Evolutionary conservation across 2,113 vertebrate genomes (phyloP).

Genomic region (Zeus faber): DNA sequence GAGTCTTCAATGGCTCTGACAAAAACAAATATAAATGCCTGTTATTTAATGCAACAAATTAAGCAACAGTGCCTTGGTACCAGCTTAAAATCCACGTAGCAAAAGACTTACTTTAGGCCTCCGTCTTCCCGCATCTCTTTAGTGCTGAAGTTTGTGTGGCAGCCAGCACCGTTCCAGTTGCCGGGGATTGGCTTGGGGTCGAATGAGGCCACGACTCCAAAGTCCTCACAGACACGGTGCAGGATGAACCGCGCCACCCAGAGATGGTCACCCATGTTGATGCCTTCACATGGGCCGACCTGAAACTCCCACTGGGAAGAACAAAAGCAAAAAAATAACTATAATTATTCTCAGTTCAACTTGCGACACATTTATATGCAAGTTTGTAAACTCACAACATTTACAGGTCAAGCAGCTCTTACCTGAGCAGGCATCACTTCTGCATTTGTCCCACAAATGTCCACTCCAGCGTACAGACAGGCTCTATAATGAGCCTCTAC

Average conservation of each 20-base stretch:
- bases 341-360: too few species aligned
- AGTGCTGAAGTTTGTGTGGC: constrained; percentile 97
- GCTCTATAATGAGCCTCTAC: constrained; percentile 96
- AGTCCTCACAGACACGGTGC: constrained; percentile 93
- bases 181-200: constrained; percentile 96
- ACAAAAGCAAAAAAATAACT: not conserved
- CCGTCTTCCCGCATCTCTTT: constrained; percentile 90
- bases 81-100: too few species aligned
- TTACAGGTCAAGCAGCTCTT: too few species aligned
- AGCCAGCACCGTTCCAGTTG: constrained; percentile 96
- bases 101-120: constrained; percentile 89
- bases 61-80: too few species aligned
- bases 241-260: constrained; percentile 92
- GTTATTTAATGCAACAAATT: too few species aligned
- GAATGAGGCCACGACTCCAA: constrained; percentile 88
- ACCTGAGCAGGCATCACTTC: constrained; percentile 99
- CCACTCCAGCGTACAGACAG: constrained; percentile 91
- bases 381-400: too few species aligned
- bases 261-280: constrained; percentile 93
- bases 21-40: not conserved
- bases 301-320: constrained; percentile 89
- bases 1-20: constrained; percentile 89
- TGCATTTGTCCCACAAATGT: constrained; percentile 94
- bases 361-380: too few species aligned
- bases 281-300: constrained; percentile 89